These are phyloP conservation scores for Camponotus floridanus DNA, from an alignment of 1,140 invertebrate genomes.

Conservation along the genomic window DNA sequence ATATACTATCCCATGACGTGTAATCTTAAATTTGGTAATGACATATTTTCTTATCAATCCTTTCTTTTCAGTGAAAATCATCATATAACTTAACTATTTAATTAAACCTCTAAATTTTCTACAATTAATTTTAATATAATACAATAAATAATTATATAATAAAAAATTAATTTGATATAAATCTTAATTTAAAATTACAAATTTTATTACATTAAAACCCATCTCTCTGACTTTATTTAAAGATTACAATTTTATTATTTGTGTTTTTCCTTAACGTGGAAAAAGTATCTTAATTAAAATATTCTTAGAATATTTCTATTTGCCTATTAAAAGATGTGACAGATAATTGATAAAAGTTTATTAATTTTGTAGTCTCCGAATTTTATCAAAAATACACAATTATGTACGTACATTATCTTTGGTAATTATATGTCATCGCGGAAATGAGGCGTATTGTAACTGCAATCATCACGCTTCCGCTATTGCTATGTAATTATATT, in stretches of 20 bases:
- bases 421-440: constrained; percentile 30
- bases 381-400: background rate
- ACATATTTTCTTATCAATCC: background rate
- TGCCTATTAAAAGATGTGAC: background rate
- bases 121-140: too few relatives aligned
- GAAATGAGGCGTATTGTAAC: constrained; percentile 16
- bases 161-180: background rate
- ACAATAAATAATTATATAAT: too few relatives aligned
- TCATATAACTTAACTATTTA: background rate
- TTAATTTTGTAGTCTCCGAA: background rate
- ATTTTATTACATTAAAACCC: background rate
- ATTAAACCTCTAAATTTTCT: background rate
- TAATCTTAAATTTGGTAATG: background rate
- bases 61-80: background rate
- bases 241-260: background rate
- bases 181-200: background rate
- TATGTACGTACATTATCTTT: background rate
- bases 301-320: background rate
- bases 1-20: background rate
- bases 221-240: background rate
- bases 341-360: background rate
- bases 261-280: background rate
- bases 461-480: constrained; percentile 45
- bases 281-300: background rate
- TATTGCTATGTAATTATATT: constrained; percentile 36